Base-by-base conservation (phyloP, 37 sponge, comb jelly and placozoan species). In the Chondrosia reniformis region DNA sequence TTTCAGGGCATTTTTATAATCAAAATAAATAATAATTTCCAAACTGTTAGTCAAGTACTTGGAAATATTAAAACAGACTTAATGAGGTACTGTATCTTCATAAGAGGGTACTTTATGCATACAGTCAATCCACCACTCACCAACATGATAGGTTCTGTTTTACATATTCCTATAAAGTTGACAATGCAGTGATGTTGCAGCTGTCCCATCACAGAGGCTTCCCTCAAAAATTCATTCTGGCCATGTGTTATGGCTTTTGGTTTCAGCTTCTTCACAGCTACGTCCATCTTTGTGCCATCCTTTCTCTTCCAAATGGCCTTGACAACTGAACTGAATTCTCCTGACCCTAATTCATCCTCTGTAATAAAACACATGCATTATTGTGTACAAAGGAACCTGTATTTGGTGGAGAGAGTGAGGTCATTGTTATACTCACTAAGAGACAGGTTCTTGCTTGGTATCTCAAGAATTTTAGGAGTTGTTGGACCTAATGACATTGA, bases 111-210 rank as follows among this genome's bases (percentile, higher is more conserved):
- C 15, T 19, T 15, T 19, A 15, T 49, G 52, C 7, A 66, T 28
- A 66, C 67, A 66, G 4, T 15, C 67, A 66, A 15, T 38, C 72
- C 5, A 9, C 33, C 17, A 61, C 62, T 67, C 73, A 95, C 89
- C 86, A 96, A 45, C 93, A 96, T 93, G 64, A 96, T 79, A 0
- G 89, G 94, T 33, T 76, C 78, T 3, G 58, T 84, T 22, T 62
- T 52, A n/a, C 89, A 86, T 46, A 93, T 81, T 56, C 97, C 97
- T 4, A 98, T 83, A 31, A 98, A 85, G 58, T 81, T 81, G 28
- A 98, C 96, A 42, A 98, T 98, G 83, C 92, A 91, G 19, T 85
- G 86, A 69, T 98, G 99, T 66, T 88, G 63, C 44, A 98, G 85
- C 49, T 78, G 78, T 25, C 80, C 59, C 95, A 98, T 95, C 13